These are phyloP conservation scores for Eulemur mongoz DNA, from an alignment of 2,797 vertebrate genomes.

Conservation along the genomic window DNA sequence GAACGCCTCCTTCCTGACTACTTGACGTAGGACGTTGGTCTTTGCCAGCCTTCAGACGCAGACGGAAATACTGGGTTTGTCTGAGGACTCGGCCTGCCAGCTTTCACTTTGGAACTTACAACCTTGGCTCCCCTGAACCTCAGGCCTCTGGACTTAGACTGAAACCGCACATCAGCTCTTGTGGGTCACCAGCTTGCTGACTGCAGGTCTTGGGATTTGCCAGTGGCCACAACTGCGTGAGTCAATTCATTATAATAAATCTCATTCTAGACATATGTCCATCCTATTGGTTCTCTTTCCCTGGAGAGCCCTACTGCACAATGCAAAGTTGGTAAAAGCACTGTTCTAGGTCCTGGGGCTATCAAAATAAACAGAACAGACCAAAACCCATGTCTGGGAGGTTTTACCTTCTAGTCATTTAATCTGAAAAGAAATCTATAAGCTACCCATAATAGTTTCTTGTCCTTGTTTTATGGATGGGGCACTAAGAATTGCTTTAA, in stretches of 20 bases:
- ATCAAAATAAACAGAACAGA: neutral
- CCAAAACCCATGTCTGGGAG: neutral
- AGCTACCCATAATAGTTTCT: neutral
- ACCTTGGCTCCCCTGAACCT: rapidly evolving
- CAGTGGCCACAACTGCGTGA: neutral
- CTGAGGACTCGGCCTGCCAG: neutral
- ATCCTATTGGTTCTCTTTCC: neutral
- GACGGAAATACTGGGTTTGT: neutral
- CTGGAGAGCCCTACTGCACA: neutral
- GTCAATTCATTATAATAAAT: neutral
- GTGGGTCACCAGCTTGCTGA: neutral
- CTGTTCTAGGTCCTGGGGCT: neutral
- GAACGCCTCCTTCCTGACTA: too few relatives aligned
- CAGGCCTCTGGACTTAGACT: neutral
- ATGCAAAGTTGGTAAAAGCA: neutral
- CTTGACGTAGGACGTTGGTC: neutral
- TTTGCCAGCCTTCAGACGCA: neutral
- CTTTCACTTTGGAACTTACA: neutral
- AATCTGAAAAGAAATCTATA: neutral
- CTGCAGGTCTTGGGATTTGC: neutral
- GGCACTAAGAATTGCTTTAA: neutral
- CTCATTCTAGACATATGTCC: neutral
- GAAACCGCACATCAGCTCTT: neutral
- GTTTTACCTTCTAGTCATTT: neutral
- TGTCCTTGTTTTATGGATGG: neutral